Conservation (phyloP, 2,797 vertebrate genomes). For the Siniperca obscura region DNA sequence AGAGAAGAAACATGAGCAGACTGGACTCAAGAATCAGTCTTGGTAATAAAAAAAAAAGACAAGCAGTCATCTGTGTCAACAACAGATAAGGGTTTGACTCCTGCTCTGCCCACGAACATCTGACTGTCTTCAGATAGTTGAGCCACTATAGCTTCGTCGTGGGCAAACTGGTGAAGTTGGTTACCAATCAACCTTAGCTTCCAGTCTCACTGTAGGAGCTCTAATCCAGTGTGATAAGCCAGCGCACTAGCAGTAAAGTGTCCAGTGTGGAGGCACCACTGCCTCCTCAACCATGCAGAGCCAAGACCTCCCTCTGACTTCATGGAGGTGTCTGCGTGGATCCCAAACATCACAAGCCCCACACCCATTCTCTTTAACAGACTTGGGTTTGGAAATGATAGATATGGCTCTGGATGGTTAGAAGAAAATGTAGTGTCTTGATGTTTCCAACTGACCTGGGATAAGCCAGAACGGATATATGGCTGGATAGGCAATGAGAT, state of each 20-base stretch:
- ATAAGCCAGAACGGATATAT: conserved; percentile 82
- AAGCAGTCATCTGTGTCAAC: conserved; percentile 26
- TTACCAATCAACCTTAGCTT: conserved; percentile 71
- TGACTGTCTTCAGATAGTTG: conserved; percentile 37
- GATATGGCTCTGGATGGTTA: conserved; percentile 79
- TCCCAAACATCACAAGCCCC: conserved; percentile 80
- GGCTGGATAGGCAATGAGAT: conserved; percentile 80
- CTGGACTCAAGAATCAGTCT: conserved; percentile 33
- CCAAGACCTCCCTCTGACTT: conserved; percentile 72
- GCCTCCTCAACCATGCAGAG: conserved; percentile 68
- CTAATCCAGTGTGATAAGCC: conserved; percentile 83
- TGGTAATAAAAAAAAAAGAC: conserved; percentile 42
- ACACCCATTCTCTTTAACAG: conserved; percentile 65
- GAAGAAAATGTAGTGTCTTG: conserved; percentile 82
- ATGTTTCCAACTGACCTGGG: conserved; percentile 81
- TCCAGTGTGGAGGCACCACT: conserved; percentile 63
- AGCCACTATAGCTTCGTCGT: conserved; percentile 48
- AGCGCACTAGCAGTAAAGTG: conserved; percentile 61
- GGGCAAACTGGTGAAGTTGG: conserved; percentile 64
- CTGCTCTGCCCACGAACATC: conserved; percentile 19
- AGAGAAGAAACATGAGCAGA: conserved; percentile 25
- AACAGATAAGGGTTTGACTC: conserved; percentile 52
- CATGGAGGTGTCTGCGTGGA: conserved; percentile 70
- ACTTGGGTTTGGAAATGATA: conserved; percentile 75
- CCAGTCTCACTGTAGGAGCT: conserved; percentile 68